Conservation (phyloP, 92 coral and sea anemone genomes). For the Phymanthus crucifer region DNA sequence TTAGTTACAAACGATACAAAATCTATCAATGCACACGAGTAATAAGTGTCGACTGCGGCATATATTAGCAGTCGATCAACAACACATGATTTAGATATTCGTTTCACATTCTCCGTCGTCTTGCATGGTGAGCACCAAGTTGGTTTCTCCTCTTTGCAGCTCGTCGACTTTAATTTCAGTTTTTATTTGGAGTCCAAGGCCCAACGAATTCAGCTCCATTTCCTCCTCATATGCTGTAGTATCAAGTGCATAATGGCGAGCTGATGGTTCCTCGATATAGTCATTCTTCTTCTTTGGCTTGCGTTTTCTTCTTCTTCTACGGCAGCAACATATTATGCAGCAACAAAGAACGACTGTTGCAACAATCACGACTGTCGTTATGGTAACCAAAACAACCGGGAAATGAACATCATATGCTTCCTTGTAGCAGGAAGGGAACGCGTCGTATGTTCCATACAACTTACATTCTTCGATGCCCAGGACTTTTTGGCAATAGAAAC, state of each 20-base stretch:
- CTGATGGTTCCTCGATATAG: background rate
- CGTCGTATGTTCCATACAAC: conserved; percentile 89
- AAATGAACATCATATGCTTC: conserved; percentile 17
- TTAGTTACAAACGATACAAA: too few species aligned
- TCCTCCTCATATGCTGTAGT: background rate
- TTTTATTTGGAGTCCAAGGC: background rate
- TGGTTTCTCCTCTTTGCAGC: too few species aligned
- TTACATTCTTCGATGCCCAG: conserved; percentile 73
- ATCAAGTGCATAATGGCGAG: background rate
- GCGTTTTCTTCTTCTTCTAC: background rate
- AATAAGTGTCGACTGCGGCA: too few species aligned
- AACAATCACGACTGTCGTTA: conserved; percentile 19
- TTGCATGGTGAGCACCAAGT: too few species aligned
- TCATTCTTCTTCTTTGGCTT: background rate
- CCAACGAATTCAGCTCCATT: background rate
- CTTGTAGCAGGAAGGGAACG: conserved; percentile 53
- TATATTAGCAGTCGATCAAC: too few species aligned
- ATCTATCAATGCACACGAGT: too few species aligned
- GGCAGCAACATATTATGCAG: conserved; percentile 15
- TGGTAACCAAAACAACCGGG: conserved; percentile 8
- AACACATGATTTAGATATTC: too few species aligned
- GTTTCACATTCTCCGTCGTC: too few species aligned
- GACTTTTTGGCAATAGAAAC: conserved; percentile 89
- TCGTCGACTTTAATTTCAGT: too few species aligned
- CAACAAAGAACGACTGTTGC: conserved; percentile 6